A percentile compares a stretch with the other conserved stretches of the same genome.
Conservation (phyloP, 1,140 invertebrate genomes). For the Drosophila arizonae region DNA sequence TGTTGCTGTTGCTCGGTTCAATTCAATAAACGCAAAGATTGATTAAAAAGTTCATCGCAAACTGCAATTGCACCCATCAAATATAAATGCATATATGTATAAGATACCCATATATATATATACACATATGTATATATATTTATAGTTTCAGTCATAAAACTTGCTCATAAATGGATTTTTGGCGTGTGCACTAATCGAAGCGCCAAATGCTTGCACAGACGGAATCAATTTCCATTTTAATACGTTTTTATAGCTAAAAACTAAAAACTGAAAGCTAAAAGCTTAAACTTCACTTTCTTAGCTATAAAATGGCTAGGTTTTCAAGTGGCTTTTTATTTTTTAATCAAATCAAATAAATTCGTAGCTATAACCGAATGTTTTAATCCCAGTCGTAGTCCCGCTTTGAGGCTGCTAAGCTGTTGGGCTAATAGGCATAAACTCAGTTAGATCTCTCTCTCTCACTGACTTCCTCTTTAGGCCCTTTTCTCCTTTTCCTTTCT, state of each 20-base stretch:
- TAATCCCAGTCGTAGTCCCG: too few species aligned
- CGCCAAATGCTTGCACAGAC: neutral
- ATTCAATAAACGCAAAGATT: conserved; percentile 41
- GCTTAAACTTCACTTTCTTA: neutral
- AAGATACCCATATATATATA: neutral
- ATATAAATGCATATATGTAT: neutral
- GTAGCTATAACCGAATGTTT: too few species aligned
- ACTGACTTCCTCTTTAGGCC: too few species aligned
- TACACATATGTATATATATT: neutral
- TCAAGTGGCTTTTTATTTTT: too few species aligned
- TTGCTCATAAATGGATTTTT: conserved; percentile 12
- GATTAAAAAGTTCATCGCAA: conserved; percentile 22
- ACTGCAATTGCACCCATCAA: neutral
- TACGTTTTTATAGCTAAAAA: neutral
- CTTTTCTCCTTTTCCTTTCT: too few species aligned
- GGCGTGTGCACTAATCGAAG: conserved; percentile 1
- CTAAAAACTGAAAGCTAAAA: conserved; percentile 1
- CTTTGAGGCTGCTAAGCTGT: too few species aligned
- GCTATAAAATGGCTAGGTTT: neutral
- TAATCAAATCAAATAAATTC: too few species aligned
- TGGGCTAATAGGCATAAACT: too few species aligned
- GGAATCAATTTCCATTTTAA: conserved; percentile 16
- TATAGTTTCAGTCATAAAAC: neutral
- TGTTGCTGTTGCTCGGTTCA: conserved; percentile 16
- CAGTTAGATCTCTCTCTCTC: too few species aligned